Conservation (phyloP, 92 coral and sea anemone genomes). For the Porites divaricata region DNA sequence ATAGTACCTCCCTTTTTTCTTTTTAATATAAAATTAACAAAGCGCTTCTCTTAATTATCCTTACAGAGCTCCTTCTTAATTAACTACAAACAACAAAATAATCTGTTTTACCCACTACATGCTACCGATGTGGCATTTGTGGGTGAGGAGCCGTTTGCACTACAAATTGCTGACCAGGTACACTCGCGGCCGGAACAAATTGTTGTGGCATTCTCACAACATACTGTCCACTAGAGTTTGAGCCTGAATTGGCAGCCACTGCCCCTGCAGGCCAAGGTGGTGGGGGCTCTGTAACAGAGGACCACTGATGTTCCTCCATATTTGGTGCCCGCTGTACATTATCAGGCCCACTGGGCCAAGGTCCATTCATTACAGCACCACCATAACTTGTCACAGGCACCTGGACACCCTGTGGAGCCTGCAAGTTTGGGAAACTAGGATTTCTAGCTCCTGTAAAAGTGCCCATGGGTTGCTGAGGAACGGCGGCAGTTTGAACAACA, state of each 20-base stretch:
- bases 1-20: not conserved
- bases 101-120: not conserved
- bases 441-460: constrained; percentile 45
- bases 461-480: constrained; percentile 33
- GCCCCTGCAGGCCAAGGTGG: constrained; percentile 46
- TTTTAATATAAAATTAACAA: constrained; percentile 14
- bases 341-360: constrained; percentile 50
- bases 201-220: constrained; percentile 69
- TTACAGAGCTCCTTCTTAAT: constrained; percentile 11
- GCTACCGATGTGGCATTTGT: constrained; percentile 69
- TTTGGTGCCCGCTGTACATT: constrained; percentile 32
- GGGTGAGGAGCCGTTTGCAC: constrained; percentile 56
- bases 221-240: constrained; percentile 70
- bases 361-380: constrained; percentile 41
- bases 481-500: constrained; percentile 52
- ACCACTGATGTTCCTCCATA: constrained; percentile 49
- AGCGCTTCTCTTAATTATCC: not conserved
- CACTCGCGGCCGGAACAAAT: constrained; percentile 39
- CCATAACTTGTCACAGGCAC: constrained; percentile 37
- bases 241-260: constrained; percentile 34
- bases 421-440: constrained; percentile 54
- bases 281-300: constrained; percentile 39
- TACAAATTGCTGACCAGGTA: constrained; percentile 54
- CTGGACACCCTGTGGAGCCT: constrained; percentile 31
- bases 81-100: constrained; percentile 24